Evolutionary conservation across 2,113 vertebrate species (phyloP).

Genomic region (Hemiscyllium ocellatum): DNA sequence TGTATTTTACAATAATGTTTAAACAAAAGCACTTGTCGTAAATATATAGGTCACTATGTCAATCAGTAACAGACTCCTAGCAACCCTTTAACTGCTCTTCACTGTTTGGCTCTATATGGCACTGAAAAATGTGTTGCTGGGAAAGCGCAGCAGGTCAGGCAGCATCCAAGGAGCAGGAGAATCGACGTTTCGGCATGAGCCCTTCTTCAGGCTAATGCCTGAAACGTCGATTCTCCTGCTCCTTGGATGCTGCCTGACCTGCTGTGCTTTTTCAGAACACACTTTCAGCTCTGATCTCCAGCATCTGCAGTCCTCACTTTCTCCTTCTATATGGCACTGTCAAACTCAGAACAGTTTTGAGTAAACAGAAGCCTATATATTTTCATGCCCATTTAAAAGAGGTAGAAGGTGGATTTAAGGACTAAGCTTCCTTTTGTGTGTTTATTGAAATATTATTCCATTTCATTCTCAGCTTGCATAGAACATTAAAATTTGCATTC

Average conservation of each 20-base stretch:
- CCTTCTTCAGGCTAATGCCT: too few species aligned
- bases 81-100: background rate
- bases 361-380: background rate
- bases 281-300: too few species aligned
- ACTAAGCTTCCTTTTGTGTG: background rate
- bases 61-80: background rate
- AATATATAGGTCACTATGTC: background rate
- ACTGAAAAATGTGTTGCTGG: too few species aligned
- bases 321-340: background rate
- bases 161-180: too few species aligned
- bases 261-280: too few species aligned
- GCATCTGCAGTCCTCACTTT: too few species aligned
- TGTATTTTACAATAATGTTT: background rate
- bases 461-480: background rate
- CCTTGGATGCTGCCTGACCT: too few species aligned
- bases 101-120: background rate
- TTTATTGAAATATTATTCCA: background rate
- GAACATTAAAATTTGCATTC: background rate
- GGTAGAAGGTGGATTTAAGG: background rate
- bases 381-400: background rate
- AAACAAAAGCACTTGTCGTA: background rate
- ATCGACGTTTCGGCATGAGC: too few species aligned
- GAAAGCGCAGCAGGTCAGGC: too few species aligned
- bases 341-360: background rate
- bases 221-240: too few species aligned